Conservation (phyloP, 1,140 invertebrate species). For the Rhyzopertha dominica region DNA sequence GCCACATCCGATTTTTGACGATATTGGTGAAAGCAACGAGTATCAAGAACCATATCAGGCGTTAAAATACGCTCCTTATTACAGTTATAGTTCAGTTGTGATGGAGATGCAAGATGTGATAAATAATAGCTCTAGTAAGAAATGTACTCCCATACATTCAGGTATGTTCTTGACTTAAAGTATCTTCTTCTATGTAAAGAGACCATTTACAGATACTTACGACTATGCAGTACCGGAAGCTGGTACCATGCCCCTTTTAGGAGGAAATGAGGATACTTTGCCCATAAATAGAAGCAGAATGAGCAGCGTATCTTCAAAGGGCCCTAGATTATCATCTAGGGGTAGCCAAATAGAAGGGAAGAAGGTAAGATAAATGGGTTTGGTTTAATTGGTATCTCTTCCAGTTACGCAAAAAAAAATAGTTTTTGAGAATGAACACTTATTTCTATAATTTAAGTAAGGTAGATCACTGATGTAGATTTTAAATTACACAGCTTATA, state of each 20-base stretch:
- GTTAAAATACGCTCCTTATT: slow-evolving; percentile 69
- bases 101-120: slow-evolving; percentile 70
- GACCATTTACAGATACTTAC: slow-evolving; percentile 49
- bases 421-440: too few species aligned
- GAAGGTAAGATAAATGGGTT: slow-evolving; percentile 22
- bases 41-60: slow-evolving; percentile 78
- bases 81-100: slow-evolving; percentile 71
- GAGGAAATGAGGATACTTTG: slow-evolving; percentile 36
- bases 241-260: slow-evolving; percentile 60
- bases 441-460: too few species aligned
- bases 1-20: slow-evolving; percentile 47
- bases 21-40: slow-evolving; percentile 62
- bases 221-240: slow-evolving; percentile 74
- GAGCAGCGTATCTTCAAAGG: slow-evolving; percentile 27
- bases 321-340: slow-evolving; percentile 22
- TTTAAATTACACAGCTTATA: too few species aligned
- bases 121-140: slow-evolving; percentile 44
- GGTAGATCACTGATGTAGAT: too few species aligned
- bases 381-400: too few species aligned
- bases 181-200: too few species aligned
- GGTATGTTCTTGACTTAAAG: slow-evolving; percentile 18
- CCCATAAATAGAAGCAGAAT: slow-evolving; percentile 30
- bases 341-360: slow-evolving; percentile 30
- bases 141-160: slow-evolving; percentile 31
- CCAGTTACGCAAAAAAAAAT: too few species aligned